phyloP scores from a whole-genome alignment of 2,797 vertebrate species.

The Mycteria americana region DNA sequence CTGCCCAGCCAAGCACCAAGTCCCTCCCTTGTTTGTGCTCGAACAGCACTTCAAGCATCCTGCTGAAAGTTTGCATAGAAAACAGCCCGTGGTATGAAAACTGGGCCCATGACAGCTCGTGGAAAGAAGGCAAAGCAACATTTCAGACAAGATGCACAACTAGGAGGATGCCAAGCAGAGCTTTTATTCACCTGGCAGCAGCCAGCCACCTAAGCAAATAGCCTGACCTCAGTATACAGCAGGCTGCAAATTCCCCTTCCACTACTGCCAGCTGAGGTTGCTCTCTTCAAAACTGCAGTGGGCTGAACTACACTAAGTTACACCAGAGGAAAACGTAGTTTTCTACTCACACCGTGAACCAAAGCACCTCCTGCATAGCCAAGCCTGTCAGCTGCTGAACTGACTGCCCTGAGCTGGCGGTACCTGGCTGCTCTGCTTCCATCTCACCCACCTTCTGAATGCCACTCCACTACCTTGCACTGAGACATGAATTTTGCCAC shows the following conservation, averaged over 20 bases:
- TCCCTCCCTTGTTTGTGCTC: background rate
- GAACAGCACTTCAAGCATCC: background rate
- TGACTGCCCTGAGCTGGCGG: background rate
- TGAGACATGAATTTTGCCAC: background rate
- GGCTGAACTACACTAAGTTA: background rate
- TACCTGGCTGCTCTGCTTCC: background rate
- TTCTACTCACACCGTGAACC: background rate
- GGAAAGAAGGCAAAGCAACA: background rate
- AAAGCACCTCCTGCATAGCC: background rate
- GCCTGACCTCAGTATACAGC: background rate
- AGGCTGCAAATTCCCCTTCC: background rate
- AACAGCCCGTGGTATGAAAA: background rate
- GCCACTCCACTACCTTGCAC: background rate
- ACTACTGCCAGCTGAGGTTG: background rate
- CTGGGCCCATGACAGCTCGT: background rate
- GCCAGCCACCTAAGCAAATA: background rate
- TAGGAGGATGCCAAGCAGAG: background rate
- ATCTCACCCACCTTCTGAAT: background rate
- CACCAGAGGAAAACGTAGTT: background rate
- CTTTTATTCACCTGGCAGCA: background rate
- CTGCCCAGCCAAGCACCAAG: background rate
- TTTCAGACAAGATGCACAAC: background rate
- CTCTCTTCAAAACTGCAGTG: background rate
- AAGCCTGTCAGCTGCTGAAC: background rate
- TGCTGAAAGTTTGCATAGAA: background rate